Conservation (phyloP, 2,888 invertebrate species). For the Sipha maydis region DNA sequence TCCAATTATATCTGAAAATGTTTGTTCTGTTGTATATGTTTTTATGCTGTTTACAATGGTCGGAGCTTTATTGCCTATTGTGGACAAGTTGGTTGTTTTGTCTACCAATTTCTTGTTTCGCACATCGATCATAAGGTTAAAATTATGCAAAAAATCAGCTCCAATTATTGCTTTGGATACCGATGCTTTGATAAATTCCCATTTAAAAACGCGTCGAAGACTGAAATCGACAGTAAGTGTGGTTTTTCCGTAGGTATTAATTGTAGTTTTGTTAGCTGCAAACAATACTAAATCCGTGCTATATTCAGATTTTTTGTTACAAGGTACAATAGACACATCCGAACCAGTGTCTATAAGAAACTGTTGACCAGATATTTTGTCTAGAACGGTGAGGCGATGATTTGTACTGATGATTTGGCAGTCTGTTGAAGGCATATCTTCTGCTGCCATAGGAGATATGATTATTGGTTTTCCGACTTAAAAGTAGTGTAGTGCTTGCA, state of each 20-base stretch:
- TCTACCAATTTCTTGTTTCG: not conserved
- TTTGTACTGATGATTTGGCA: not conserved
- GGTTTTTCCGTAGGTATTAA: conserved; percentile 39
- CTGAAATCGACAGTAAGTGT: not conserved
- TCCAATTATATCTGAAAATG: not conserved
- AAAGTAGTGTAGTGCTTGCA: not conserved
- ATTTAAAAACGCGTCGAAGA: not conserved
- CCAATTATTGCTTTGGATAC: conserved; percentile 22
- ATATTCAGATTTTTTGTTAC: not conserved
- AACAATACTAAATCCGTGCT: not conserved
- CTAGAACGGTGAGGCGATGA: not conserved
- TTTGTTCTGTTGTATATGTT: not conserved
- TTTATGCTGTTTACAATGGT: not conserved
- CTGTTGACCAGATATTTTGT: not conserved
- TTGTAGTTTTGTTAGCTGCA: conserved; percentile 35
- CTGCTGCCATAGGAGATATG: not conserved
- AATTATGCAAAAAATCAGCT: conserved; percentile 24
- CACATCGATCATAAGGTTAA: not conserved
- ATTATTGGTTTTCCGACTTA: not conserved
- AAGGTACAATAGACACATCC: conserved; percentile 61
- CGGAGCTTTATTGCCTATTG: not conserved
- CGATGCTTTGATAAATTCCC: conserved; percentile 24
- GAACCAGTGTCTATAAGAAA: conserved; percentile 62
- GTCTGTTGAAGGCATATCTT: not conserved
- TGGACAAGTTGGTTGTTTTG: not conserved